Evolutionary conservation across 2,797 vertebrate genomes (phyloP).

Genomic region (Phoxinus dragarum): DNA sequence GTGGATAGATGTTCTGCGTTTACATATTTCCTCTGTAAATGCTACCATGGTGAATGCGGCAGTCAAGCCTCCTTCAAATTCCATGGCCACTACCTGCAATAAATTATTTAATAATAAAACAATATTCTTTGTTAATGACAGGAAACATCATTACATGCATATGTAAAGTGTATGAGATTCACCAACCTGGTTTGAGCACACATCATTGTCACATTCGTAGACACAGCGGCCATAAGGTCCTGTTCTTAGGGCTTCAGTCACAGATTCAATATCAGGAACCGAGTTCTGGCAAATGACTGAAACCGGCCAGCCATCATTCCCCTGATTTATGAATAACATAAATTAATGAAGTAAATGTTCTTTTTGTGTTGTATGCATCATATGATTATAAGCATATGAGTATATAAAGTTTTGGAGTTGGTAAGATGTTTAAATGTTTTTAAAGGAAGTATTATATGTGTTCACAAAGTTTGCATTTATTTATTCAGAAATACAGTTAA

Average conservation of each 20-base stretch:
- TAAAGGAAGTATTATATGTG: not conserved
- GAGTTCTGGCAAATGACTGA: conserved; percentile 80
- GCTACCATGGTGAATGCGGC: conserved; percentile 87
- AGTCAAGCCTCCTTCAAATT: conserved; percentile 87
- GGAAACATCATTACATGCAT: not conserved
- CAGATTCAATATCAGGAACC: conserved; percentile 81
- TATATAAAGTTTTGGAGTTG: not conserved
- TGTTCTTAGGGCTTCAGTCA: conserved; percentile 77
- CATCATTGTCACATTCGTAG: conserved; percentile 87
- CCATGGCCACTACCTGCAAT: conserved; percentile 86
- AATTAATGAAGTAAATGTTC: not conserved
- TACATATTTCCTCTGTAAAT: conserved; percentile 79
- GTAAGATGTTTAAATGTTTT: not conserved
- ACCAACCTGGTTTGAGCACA: conserved; percentile 85
- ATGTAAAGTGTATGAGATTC: not conserved
- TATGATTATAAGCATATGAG: not conserved
- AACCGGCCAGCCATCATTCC: conserved; percentile 80
- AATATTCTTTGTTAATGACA: no score
- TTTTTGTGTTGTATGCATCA: not conserved
- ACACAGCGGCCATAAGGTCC: conserved; percentile 87
- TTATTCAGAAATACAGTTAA: not conserved
- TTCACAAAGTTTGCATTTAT: not conserved
- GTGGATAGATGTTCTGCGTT: conserved; percentile 78
- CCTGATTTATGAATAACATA: conserved; percentile 67
- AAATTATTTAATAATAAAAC: not conserved